Percentiles rank a stretch among this genome's conserved stretches.
Evolutionary conservation across 2,888 invertebrate genomes (phyloP).

Genomic region (Phytoseiulus persimilis): DNA sequence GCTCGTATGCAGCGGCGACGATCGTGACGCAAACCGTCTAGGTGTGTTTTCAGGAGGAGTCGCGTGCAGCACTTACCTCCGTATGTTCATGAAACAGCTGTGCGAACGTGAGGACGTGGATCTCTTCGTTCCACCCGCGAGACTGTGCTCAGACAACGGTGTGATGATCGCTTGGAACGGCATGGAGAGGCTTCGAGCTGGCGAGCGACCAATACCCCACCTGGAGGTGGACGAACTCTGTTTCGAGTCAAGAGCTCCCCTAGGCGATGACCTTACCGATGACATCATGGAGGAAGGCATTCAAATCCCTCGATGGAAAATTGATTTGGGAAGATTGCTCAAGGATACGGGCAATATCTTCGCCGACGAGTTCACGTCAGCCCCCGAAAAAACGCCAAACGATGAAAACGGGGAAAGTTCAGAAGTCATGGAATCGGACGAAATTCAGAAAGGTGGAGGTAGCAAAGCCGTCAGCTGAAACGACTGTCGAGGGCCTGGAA

Average conservation of each 20-base stretch:
- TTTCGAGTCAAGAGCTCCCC: not conserved
- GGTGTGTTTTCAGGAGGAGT: conserved; percentile 84
- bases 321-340: not conserved
- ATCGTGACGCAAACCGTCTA: not conserved
- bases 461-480: too few species aligned
- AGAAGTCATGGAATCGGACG: not conserved
- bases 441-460: too few species aligned
- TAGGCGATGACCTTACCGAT: not conserved
- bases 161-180: conserved; percentile 98
- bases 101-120: conserved; percentile 57
- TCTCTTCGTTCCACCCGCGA: conserved; percentile 67
- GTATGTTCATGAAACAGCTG: conserved; percentile 61
- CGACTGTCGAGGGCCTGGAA: too few species aligned
- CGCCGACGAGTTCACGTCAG: not conserved
- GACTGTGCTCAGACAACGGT: conserved; percentile 92
- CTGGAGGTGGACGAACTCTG: not conserved
- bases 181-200: conserved; percentile 62
- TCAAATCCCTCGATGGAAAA: not conserved
- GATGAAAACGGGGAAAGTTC: not conserved
- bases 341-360: not conserved
- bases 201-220: conserved; percentile 44
- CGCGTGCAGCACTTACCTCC: conserved; percentile 80
- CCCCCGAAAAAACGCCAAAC: not conserved
- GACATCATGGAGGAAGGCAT: not conserved
- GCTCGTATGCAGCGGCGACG: not conserved